Percentiles rank a stretch among this genome's conserved stretches.
Evolutionary conservation across 2,113 vertebrate genomes (phyloP).

Genomic region (Coptodon bakossiorum): DNA sequence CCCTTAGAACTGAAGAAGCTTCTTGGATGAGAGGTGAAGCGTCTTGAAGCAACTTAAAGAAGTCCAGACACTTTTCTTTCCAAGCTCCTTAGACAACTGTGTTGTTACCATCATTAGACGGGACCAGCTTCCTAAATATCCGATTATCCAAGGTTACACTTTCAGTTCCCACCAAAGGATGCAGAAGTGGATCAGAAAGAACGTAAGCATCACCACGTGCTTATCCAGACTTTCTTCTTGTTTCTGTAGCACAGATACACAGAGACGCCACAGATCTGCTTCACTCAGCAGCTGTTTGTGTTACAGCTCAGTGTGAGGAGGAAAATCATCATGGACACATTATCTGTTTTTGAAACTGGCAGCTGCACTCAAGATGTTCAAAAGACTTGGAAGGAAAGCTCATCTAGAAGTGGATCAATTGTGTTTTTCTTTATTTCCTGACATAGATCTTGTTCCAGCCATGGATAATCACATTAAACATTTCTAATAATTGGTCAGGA

Average conservation of each 20-base stretch:
- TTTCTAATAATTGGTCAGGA: neutral
- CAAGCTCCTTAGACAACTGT: accelerated
- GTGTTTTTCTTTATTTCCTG: neutral
- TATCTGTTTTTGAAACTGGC: accelerated
- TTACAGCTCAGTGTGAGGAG: accelerated
- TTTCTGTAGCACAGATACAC: neutral
- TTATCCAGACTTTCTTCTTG: neutral
- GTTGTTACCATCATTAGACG: accelerated
- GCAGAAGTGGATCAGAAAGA: neutral
- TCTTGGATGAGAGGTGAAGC: neutral
- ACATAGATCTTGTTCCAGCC: neutral
- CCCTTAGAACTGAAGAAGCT: neutral
- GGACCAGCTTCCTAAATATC: accelerated
- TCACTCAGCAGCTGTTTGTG: neutral
- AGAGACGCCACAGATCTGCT: neutral
- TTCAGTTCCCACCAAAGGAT: neutral
- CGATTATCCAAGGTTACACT: neutral
- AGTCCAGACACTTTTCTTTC: accelerated
- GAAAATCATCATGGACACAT: accelerated
- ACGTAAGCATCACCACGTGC: accelerated
- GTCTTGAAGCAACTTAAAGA: accelerated
- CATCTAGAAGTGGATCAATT: neutral
- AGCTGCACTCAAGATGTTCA: neutral
- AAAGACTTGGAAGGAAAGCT: neutral
- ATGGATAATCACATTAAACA: neutral